These are phyloP conservation scores for Hemicentrotus pulcherrimus DNA, from an alignment of 35 echinoderm and acorn worm species.

Conservation along the genomic window DNA sequence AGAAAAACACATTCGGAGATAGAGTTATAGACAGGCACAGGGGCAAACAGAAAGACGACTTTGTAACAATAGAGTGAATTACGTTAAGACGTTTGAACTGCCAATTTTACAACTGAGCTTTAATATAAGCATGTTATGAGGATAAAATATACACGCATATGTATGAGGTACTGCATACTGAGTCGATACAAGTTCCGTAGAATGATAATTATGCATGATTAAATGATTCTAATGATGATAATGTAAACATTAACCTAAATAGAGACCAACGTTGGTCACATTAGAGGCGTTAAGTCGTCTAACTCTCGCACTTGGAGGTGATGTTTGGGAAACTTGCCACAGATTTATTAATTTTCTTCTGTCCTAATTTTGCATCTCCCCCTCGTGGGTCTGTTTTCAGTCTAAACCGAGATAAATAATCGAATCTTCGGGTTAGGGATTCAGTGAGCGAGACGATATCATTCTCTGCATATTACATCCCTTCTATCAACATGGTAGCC, in stretches of 20 bases:
- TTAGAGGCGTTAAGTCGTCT: background rate
- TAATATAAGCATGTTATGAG: too few relatives aligned
- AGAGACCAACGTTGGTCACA: background rate
- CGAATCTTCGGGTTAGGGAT: background rate
- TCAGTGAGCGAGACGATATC: background rate
- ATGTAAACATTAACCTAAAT: background rate
- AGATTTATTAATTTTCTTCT: background rate
- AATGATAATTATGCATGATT: background rate
- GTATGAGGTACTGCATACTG: too few relatives aligned
- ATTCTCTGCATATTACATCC: background rate
- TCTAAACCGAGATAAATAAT: background rate
- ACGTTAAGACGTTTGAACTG: too few relatives aligned
- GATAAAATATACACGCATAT: too few relatives aligned
- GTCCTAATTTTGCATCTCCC: background rate
- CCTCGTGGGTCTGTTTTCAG: background rate
- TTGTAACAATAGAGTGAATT: too few relatives aligned
- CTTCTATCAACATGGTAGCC: conserved; percentile 14
- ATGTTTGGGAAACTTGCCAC: background rate
- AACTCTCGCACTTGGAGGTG: background rate
- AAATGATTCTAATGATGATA: background rate
- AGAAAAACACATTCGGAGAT: too few relatives aligned
- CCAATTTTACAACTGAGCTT: too few relatives aligned
- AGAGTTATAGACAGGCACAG: too few relatives aligned
- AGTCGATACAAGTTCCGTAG: background rate
- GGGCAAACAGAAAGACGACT: too few relatives aligned